Percentiles rank a stretch among this genome's conserved stretches.
These are phyloP conservation scores for Perognathus longimembris DNA, from an alignment of 2,113 vertebrate species.

Conservation along the genomic window DNA sequence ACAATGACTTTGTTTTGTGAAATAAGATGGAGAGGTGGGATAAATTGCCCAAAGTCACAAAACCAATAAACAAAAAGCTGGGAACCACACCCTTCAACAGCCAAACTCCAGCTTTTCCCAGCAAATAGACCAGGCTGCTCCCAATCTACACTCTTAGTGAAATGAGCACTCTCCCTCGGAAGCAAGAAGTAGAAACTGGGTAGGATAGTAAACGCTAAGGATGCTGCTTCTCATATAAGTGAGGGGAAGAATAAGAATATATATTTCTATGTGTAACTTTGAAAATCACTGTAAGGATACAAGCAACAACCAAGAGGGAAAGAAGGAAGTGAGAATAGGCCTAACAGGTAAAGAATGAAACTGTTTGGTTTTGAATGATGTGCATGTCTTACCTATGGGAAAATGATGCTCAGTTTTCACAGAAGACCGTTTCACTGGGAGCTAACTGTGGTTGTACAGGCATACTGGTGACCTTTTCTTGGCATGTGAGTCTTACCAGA, in stretches of 20 bases:
- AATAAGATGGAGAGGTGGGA: not conserved
- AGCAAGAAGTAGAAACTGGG: not conserved
- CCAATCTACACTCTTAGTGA: not conserved
- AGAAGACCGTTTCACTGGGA: not conserved
- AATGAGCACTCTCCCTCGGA: not conserved
- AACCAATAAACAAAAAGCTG: not conserved
- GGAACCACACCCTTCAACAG: not conserved
- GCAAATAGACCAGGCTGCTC: not conserved
- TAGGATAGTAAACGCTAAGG: not conserved
- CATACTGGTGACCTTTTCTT: not conserved
- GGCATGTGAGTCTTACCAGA: not conserved
- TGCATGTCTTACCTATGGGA: not conserved
- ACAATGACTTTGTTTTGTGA: not conserved
- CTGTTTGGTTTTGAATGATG: not conserved
- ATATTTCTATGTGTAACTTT: not conserved
- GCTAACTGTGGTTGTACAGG: not conserved
- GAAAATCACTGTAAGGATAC: not conserved
- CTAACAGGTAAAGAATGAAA: not conserved
- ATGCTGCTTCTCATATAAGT: not conserved
- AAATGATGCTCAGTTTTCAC: not conserved
- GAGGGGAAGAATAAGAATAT: not conserved
- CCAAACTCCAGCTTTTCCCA: not conserved
- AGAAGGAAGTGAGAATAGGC: not conserved
- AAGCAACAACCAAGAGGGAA: not conserved
- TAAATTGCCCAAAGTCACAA: not conserved